Evolutionary conservation across 1,140 invertebrate genomes (phyloP), one percentile per base, ranked within the genome.

Genomic region (Diachasma alloeum): DNA sequence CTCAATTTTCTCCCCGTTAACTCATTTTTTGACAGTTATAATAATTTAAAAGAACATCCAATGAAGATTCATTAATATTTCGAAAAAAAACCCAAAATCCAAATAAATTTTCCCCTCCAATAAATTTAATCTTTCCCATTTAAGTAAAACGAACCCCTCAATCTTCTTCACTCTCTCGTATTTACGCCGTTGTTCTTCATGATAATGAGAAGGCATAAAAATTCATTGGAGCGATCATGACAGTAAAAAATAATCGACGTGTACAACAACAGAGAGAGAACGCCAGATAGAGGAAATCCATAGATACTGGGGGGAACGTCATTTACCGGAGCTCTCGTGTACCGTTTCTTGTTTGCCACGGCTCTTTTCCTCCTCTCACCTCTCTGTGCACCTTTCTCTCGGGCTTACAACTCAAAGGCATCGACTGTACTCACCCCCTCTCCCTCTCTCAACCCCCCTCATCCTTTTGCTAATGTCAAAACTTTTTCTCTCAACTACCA

Each of bases 151-250:
- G 31, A 31, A 31, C 31, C 31, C 31, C 31, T 31, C 31, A 56
- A 56, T 56, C 22, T 15, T 66, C 13, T 31, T 26, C 13, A 26
- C 26, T 31, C 19, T 66, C 1, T 66, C 31, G 10, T 31, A 31
- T 66, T 66, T 66, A 31, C n/a, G 24, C 31, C 59, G 31, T 36
- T 66, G 17, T 31, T 15, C 59, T 66, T 31, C 15, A 31, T 26
- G 59, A 31, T 66, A 31, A 66, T 66, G 22, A 31, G 59, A 22
- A 66, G 11, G n/a, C 22, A 66, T 31, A 31, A 31, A 66, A 36
- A 66, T 66, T 66, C 59, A 66, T 36, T 66, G 24, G 59, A 66
- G 24, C 31, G 59, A 66, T 66, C 59, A 66, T 66, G 59, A 66
- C 59, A 66, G 59, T 31, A 66, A 31, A 31, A 66, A 66, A 66